phyloP scores from a whole-genome alignment of 2,797 vertebrate species.

The Tiaroga cobitis region DNA sequence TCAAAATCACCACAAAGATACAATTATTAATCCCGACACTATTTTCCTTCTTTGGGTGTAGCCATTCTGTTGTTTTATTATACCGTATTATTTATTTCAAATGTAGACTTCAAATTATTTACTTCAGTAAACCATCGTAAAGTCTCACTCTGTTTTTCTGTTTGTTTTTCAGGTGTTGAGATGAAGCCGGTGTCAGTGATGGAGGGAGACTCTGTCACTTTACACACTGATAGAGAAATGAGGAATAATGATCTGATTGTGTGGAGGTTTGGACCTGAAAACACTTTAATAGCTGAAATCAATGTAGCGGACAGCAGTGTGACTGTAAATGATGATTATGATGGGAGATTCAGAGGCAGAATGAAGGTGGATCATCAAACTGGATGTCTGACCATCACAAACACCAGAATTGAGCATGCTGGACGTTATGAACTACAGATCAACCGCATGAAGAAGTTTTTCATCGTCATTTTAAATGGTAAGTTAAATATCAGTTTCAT shows the following conservation, averaged over 20 bases:
- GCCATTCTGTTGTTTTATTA: not conserved
- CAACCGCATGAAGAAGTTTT: not conserved
- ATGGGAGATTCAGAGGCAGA: not conserved
- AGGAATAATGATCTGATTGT: not conserved
- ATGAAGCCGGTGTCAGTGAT: not conserved
- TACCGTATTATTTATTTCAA: not conserved
- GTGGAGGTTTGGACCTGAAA: not conserved
- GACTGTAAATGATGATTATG: not conserved
- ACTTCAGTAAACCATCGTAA: not conserved
- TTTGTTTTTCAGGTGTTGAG: not conserved
- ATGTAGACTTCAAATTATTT: not conserved
- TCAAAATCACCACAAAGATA: not conserved
- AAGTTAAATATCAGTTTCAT: not conserved
- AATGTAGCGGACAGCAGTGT: not conserved
- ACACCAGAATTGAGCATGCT: not conserved
- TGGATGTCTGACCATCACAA: not conserved
- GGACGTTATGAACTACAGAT: not conserved
- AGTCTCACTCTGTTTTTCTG: not conserved
- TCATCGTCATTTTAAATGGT: not conserved
- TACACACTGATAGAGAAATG: constrained; percentile 5
- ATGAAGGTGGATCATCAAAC: not conserved
- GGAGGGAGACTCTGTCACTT: not conserved
- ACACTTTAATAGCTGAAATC: not conserved
- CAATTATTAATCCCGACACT: not conserved
- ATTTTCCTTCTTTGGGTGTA: not conserved